Conservation (phyloP, 2,113 vertebrate genomes). For the Psammodynastes pulverulentus region DNA sequence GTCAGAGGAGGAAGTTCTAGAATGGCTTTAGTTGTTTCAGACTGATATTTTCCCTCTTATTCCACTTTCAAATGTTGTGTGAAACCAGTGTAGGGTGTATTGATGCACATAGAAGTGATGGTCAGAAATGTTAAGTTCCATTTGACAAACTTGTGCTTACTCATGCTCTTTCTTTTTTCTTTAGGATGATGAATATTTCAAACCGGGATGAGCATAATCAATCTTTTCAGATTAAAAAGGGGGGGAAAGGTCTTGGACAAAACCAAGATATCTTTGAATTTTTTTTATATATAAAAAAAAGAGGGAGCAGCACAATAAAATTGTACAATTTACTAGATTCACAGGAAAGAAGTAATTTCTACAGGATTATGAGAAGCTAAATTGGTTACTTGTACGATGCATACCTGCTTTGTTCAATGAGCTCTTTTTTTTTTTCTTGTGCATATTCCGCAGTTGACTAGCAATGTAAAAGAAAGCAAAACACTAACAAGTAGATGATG, state of each 20-base stretch:
- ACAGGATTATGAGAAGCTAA: neutral
- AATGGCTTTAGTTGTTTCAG: neutral
- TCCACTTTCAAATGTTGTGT: neutral
- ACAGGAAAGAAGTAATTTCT: neutral
- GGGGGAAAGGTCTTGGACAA: neutral
- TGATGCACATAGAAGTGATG: neutral
- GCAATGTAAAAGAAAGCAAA: neutral
- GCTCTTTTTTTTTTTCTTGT: neutral
- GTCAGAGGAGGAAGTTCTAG: neutral
- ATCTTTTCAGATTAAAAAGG: neutral
- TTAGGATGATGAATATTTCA: neutral
- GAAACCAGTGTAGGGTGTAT: neutral
- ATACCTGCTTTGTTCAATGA: neutral
- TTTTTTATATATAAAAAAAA: too few species aligned
- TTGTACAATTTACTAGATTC: neutral
- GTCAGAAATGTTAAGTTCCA: neutral
- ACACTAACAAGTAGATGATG: neutral
- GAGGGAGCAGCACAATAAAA: neutral
- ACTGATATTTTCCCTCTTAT: neutral
- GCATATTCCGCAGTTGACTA: neutral
- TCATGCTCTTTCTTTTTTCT: neutral
- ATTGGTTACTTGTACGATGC: too few species aligned
- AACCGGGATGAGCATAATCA: neutral
- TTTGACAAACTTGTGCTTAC: neutral
- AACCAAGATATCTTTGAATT: neutral